A percentile compares a stretch with the other conserved stretches of the same genome.
Conservation (phyloP, 37 sponge, comb jelly and placozoan genomes). For the Theonella swinhoei region DNA sequence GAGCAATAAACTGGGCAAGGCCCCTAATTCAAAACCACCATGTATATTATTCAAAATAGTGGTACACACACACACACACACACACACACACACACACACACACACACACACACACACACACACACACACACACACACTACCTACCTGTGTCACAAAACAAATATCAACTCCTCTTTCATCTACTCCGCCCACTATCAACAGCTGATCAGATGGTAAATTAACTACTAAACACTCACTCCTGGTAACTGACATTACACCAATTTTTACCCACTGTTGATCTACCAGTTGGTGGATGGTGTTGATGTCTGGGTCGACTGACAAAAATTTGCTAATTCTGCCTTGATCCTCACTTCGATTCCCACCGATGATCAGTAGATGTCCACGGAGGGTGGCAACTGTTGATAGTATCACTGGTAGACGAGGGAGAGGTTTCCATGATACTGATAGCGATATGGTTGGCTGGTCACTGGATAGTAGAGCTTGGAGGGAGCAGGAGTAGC, state of each 20-base stretch:
- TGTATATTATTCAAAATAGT: too few species aligned
- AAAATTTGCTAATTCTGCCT: too few species aligned
- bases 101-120: too few species aligned
- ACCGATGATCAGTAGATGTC: background rate
- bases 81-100: too few species aligned
- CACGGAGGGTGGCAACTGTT: background rate
- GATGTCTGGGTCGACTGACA: background rate
- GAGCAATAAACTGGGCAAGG: too few species aligned
- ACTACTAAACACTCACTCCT: background rate
- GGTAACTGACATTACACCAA: background rate
- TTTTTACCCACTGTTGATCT: background rate
- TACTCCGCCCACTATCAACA: background rate
- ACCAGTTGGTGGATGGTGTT: background rate
- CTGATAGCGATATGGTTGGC: background rate
- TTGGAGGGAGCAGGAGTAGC: background rate
- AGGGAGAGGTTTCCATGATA: background rate
- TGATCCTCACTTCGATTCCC: background rate
- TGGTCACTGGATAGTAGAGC: background rate
- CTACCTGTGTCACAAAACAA: too few species aligned
- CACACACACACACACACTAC: too few species aligned
- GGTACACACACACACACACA: too few species aligned
- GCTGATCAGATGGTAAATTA: background rate
- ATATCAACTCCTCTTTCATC: too few species aligned
- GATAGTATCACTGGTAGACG: background rate
- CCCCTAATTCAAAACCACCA: too few species aligned